Evolutionary conservation across 2,113 vertebrate species (phyloP), one percentile per base, ranked within the genome.

Genomic region (Orthonyx spaldingii): DNA sequence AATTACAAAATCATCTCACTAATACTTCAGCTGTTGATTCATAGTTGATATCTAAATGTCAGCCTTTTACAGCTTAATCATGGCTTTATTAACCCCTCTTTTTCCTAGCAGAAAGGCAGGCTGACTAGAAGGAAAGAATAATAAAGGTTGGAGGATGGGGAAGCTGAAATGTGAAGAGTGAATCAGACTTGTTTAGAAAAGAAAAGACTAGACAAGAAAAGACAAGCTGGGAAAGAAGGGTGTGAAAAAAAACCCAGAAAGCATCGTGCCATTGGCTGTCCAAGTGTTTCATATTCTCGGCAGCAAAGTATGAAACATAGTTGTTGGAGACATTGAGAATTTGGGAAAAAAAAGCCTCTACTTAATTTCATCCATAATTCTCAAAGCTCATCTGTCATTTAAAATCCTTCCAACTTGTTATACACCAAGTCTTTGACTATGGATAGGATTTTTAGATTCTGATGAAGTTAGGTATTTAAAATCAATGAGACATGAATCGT

Each of bases 221-320:
- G 96, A 96, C 96, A 97, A 97, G 94, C 95, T 97, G 96, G 93
- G 94, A 97, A 97, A 96, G 96, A 95, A 94, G 94, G 89, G 96
- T 96, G 95, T 96, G 94, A 95, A 96, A 96, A 96, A 96, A 82
- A 3, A 94, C 57, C 46, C n/a, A 11, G 84, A 85, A 95, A 88
- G 59, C 81, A 66, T 77, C 60, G 6, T 59, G 70, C 72, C 33
- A 90, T 74, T 92, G 66, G 65, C 55, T 89, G 32, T n/a, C 68
- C 55, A 84, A 94, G 81, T 53, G 83, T 94, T 92, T 87, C 84
- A 94, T 84, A 85, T 93, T 94, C 89, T 97, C 88, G 1, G 79
- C 88, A 93, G 92, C 49, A 41, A 95, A 89, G 82, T 85, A 93
- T 0, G 75, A 94, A 89, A 6, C 42, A 42, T 66, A 90, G 88